Percentiles rank a stretch among this genome's conserved stretches.
Conservation (phyloP, 1,140 invertebrate species). For the Brachionus asplanchnoidis region DNA sequence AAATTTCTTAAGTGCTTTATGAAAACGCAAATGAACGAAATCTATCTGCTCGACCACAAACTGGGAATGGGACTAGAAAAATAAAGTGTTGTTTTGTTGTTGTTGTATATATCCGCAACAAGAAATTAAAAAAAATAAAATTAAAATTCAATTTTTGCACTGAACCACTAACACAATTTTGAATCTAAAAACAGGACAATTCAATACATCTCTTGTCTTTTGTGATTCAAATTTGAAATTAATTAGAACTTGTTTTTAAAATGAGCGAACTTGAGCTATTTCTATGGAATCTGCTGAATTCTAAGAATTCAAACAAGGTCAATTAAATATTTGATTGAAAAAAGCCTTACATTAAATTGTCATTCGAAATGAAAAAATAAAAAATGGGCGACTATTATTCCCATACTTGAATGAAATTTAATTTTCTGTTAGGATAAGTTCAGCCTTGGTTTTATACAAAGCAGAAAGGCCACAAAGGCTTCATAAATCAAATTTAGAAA, state of each 20-base stretch:
- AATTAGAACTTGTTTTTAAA: constrained; percentile 32
- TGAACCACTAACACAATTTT: constrained; percentile 28
- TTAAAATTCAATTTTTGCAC: background rate
- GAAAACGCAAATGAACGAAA: background rate
- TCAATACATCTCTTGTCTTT: constrained; percentile 3
- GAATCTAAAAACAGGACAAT: background rate
- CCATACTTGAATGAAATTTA: background rate
- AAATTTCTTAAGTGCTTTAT: constrained; percentile 27
- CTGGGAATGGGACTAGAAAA: background rate
- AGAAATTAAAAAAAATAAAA: background rate
- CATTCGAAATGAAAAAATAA: background rate
- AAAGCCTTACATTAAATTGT: constrained; percentile 17
- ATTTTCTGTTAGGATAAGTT: constrained; percentile 26
- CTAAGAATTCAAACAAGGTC: constrained; percentile 23
- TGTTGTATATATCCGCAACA: background rate
- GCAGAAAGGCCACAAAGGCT: background rate
- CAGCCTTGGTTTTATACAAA: background rate
- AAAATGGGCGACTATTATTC: background rate
- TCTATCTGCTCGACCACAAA: constrained; percentile 1
- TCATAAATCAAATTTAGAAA: constrained; percentile 12
- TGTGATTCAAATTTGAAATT: constrained; percentile 24
- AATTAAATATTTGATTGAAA: constrained; percentile 20
- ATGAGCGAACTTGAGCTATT: background rate
- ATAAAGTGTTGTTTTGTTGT: background rate
- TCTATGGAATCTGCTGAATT: background rate